Conservation (phyloP, 2,888 invertebrate species). For the Vesta saturnalis region DNA sequence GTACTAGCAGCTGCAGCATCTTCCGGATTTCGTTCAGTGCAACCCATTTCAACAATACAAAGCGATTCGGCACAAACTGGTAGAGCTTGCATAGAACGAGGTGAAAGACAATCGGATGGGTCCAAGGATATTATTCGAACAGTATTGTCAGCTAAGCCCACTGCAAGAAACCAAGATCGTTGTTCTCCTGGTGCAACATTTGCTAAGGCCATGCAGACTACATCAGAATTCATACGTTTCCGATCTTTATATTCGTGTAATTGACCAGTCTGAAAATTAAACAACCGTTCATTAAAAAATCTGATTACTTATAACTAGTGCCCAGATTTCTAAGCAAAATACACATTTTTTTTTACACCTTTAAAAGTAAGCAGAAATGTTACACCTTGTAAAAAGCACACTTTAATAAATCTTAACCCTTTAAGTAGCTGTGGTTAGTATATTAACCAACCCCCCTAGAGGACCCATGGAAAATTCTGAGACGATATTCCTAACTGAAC, state of each 20-base stretch:
- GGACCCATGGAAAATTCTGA: too few species aligned
- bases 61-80: constrained; percentile 97
- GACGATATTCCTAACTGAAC: too few species aligned
- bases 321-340: too few species aligned
- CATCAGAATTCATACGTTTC: constrained; percentile 95
- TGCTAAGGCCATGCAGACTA: constrained; percentile 98
- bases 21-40: constrained; percentile 69
- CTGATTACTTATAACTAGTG: background rate
- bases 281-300: background rate
- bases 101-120: constrained; percentile 94
- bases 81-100: constrained; percentile 95
- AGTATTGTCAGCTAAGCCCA: constrained; percentile 95
- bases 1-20: constrained; percentile 73
- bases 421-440: too few species aligned
- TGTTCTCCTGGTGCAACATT: constrained; percentile 96
- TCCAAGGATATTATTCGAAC: constrained; percentile 98
- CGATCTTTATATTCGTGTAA: constrained; percentile 98
- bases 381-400: too few species aligned
- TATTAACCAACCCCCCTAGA: too few species aligned
- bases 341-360: too few species aligned
- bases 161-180: constrained; percentile 93
- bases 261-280: constrained; percentile 85
- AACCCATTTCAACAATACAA: constrained; percentile 94
- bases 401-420: too few species aligned
- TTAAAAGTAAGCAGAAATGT: too few species aligned